Conservation (phyloP, 2,797 vertebrate genomes). For the Acanthurus lineatus region DNA sequence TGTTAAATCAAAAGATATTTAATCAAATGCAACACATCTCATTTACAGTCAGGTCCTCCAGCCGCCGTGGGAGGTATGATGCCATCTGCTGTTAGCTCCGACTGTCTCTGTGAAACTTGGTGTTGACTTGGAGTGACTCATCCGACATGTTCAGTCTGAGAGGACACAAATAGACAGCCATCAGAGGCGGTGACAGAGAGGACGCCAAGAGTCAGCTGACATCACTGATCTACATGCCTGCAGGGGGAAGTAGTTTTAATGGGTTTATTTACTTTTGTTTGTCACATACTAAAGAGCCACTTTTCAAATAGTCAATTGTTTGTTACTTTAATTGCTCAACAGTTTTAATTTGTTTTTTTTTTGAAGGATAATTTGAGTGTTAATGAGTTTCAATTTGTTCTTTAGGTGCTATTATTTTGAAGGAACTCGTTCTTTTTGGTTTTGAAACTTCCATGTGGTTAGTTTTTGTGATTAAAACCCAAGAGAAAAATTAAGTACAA, state of each 20-base stretch:
- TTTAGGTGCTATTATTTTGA: neutral
- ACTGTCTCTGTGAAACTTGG: slow-evolving; percentile 22
- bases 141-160: slow-evolving; percentile 25
- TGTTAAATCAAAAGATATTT: slow-evolving; percentile 43
- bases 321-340: neutral
- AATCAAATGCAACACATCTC: slow-evolving; percentile 42
- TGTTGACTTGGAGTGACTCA: slow-evolving; percentile 40
- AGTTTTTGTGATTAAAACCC: neutral
- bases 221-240: neutral
- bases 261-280: neutral
- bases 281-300: neutral
- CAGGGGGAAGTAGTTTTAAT: slow-evolving; percentile 1
- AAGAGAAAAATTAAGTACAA: neutral
- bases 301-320: neutral
- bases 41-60: slow-evolving; percentile 42
- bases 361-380: neutral
- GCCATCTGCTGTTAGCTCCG: slow-evolving; percentile 50
- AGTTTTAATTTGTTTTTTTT: too few relatives aligned
- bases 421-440: neutral
- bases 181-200: neutral
- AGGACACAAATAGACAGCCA: slow-evolving; percentile 31
- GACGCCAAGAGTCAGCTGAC: neutral
- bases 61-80: neutral
- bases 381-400: neutral
- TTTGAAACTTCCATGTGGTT: neutral